Evolutionary conservation across 2,797 vertebrate genomes (phyloP), one percentile per base, ranked within the genome.

Genomic region (Clarias platycephalus): DNA sequence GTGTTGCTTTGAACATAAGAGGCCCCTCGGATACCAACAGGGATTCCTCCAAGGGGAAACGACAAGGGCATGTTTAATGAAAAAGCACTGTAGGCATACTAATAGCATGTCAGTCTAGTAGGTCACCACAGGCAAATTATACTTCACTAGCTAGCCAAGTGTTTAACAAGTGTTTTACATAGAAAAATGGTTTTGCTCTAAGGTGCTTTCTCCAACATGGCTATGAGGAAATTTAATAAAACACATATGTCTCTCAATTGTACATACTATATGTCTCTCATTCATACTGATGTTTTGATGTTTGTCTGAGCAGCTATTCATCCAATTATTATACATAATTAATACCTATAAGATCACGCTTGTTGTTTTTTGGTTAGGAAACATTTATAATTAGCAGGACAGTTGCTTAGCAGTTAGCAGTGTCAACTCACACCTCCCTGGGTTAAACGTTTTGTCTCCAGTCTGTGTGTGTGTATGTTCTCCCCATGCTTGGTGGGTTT

Each of bases 41-140:
- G 16, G 40, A 66, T 53, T 80, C 26, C 62, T 53, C 62, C 9
- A 20, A 40, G 40, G 78, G 58, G 60, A 80, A 66, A 12, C 22
- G 62, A 66, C 62, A 49, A 31, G 63, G 40, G 37, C 78, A 34
- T 80, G 78, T 80, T 80, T 66, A 66, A 66, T 53, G 22, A 80
- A 80, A 66, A 63, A 18, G 22, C 40, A 37, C 78, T 13, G 16
- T 20, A 80, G 24, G 44, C 78, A 80, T 49, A 28, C 37, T 66
- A 80, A 44, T 64, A 80, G 4, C 34, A 44, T 28, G 78, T 67
- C 78, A 13, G 26, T 80, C 40, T 53, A 31, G 1, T 13, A 12
- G 58, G 40, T 80, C 78, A 67, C 37, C 60, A 10, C 24, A 16
- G 34, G 9, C 37, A 44, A 15, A 34, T 60, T 18, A n/a, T n/a